Evolutionary conservation across 2,113 vertebrate species (phyloP).

Genomic region (Grammomys dolichurus): DNA sequence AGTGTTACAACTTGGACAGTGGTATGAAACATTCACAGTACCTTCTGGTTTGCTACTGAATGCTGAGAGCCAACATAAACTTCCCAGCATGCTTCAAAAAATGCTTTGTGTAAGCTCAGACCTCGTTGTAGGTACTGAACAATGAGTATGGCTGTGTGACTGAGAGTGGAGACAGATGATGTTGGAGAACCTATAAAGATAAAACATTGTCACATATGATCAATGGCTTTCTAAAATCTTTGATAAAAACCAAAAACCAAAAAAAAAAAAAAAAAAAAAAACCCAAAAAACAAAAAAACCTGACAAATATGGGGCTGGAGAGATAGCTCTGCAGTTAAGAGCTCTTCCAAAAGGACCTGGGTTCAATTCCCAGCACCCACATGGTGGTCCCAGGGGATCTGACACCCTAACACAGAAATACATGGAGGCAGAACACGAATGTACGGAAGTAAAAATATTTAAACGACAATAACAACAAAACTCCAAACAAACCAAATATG

Average conservation of each 20-base stretch:
- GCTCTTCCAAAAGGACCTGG: neutral
- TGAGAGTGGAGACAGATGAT: slow-evolving; percentile 91
- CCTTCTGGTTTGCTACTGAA: slow-evolving; percentile 90
- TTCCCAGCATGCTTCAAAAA: slow-evolving; percentile 93
- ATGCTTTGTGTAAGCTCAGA: slow-evolving; percentile 90
- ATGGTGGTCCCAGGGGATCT: neutral
- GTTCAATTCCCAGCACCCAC: neutral
- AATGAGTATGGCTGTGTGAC: slow-evolving; percentile 91
- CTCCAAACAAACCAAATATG: no score
- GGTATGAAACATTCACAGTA: slow-evolving; percentile 73
- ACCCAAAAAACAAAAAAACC: neutral
- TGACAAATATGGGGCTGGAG: neutral
- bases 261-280: no score
- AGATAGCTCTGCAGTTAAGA: neutral
- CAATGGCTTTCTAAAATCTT: neutral
- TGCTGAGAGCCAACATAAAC: slow-evolving; percentile 92
- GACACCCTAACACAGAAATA: neutral
- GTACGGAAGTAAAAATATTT: neutral
- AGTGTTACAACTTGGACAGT: neutral
- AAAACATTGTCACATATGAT: slow-evolving; percentile 12
- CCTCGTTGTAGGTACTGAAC: slow-evolving; percentile 94
- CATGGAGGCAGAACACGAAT: neutral
- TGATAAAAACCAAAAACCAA: neutral
- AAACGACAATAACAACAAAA: neutral
- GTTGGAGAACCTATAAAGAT: slow-evolving; percentile 90